A percentile compares a stretch with the other conserved stretches of the same genome.
Conservation (phyloP, 2,888 invertebrate genomes). For the Mermis nigrescens region DNA sequence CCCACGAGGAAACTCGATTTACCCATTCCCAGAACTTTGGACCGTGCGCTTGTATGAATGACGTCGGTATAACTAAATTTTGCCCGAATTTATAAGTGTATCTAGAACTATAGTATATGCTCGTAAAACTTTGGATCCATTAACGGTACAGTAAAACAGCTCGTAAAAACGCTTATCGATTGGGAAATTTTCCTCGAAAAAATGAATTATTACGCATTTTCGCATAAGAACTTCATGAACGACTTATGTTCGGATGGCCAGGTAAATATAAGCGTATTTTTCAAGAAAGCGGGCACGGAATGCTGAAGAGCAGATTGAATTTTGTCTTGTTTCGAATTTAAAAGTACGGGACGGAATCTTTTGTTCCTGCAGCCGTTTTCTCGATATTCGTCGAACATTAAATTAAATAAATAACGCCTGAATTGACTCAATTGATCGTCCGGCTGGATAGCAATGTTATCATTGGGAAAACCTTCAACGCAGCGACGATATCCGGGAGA, state of each 20-base stretch:
- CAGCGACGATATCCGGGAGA: constrained; percentile 1
- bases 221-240: not conserved
- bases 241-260: constrained; percentile 8
- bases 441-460: not conserved
- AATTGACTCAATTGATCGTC: not conserved
- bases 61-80: too few species aligned
- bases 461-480: not conserved
- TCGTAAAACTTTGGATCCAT: too few species aligned
- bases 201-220: not conserved
- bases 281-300: constrained; percentile 2
- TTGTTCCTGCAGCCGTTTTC: not conserved
- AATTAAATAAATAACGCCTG: not conserved
- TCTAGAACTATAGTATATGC: too few species aligned
- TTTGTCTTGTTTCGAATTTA: not conserved
- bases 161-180: too few species aligned
- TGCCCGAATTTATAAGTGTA: too few species aligned
- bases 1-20: too few species aligned
- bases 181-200: too few species aligned
- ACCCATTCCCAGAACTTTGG: too few species aligned
- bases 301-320: not conserved
- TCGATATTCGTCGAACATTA: constrained; percentile 7
- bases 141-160: too few species aligned
- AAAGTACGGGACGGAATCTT: constrained; percentile 7
- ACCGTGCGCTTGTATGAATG: too few species aligned
- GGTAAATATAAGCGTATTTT: constrained; percentile 4